Base-by-base conservation (phyloP, 2,888 invertebrate species). In the Papilio demoleus region DNA sequence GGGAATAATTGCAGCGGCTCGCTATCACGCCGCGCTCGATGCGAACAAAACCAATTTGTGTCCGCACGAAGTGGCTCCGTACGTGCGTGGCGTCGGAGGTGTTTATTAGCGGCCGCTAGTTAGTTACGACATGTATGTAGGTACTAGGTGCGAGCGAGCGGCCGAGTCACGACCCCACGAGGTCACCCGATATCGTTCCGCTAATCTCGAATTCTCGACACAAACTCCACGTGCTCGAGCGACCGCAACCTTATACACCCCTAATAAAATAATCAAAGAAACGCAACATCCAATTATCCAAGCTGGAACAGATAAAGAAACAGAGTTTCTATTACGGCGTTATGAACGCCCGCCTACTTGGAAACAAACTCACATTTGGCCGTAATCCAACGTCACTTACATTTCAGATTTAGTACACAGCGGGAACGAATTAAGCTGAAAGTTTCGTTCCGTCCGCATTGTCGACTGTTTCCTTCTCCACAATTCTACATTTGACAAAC, bases 31-130 rank as follows among this genome's bases (percentile, higher is more conserved):
- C 88, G 87, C 88, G 88, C 89, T 81, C 83, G 81, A 76, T 80
- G 79, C 81, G 88, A 88, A 91, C 92, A 90, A 92, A 92, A 88
- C 89, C 90, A 90, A 92, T 91, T 90, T 91, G 88, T 90, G 91
- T 89, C 85, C 83, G 88, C 85, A 85, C 89, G 88, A 82, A 88
- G 85, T 86, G 85, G 81, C 83, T 81, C 81, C 77, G 89, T 88
- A 90, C 90, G 91, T 91, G 91, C 86, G 86, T 84, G 76, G 89
- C 84, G 77, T 88, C 80, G 81, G 86, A 89, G 88, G 88, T 87
- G 90, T 88, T 87, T 89, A 90, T 90, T 90, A 91, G 83, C 81
- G 83, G 80, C 81, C 81, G 81, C 83, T 83, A 80, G 82, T 74
- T 72, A 73, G 72, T 72, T 74, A 71, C 67, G 72, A 79, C 74